Percentiles rank a stretch among this genome's conserved stretches.
These are phyloP conservation scores for Acronicta psi DNA, from an alignment of 2,888 invertebrate species.

Conservation along the genomic window DNA sequence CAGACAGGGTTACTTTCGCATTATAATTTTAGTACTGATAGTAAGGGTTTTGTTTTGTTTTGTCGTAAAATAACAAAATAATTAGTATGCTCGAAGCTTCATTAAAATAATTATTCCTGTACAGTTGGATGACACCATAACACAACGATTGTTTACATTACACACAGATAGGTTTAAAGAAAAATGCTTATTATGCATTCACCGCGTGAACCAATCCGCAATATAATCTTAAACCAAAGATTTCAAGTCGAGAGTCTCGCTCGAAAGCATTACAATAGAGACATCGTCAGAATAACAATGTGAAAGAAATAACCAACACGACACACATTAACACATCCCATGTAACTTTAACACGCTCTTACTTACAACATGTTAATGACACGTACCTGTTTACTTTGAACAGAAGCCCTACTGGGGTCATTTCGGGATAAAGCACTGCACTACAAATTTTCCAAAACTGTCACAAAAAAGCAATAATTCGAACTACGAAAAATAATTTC, in stretches of 20 bases:
- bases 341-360: constrained; percentile 69
- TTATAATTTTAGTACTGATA: too few relatives aligned
- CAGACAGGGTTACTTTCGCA: too few relatives aligned
- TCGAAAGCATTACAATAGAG: constrained; percentile 56
- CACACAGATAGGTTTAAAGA: background rate
- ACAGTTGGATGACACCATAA: too few relatives aligned
- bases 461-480: constrained; percentile 38
- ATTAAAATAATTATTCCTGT: too few relatives aligned
- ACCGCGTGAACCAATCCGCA: constrained; percentile 41
- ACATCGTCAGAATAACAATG: constrained; percentile 57
- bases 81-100: too few relatives aligned
- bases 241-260: constrained; percentile 44
- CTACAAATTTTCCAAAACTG: constrained; percentile 43
- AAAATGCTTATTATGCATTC: constrained; percentile 46
- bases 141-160: too few relatives aligned
- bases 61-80: too few relatives aligned
- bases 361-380: constrained; percentile 55
- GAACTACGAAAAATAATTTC: constrained; percentile 2
- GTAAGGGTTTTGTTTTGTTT: too few relatives aligned
- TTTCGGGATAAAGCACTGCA: constrained; percentile 71
- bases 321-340: constrained; percentile 68
- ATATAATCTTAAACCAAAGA: constrained; percentile 51
- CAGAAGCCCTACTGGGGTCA: constrained; percentile 90
- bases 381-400: constrained; percentile 90
- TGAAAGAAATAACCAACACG: constrained; percentile 57